Conservation (phyloP, 2,113 vertebrate species). For the Hiodon alosoides region DNA sequence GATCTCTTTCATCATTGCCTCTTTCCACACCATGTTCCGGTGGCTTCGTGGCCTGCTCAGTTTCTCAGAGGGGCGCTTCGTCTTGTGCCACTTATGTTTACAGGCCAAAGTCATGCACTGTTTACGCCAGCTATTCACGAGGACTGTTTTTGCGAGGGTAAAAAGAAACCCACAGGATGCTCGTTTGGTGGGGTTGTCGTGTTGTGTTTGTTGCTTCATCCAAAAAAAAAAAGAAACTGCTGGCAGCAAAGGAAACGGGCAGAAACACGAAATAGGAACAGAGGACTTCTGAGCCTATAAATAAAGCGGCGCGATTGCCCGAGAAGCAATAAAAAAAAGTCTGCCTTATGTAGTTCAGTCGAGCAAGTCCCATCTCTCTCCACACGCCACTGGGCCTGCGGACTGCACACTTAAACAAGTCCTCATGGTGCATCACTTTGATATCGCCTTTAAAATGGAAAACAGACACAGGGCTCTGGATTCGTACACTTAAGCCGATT, state of each 20-base stretch:
- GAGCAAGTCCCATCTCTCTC: background rate
- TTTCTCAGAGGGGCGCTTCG: too few species aligned
- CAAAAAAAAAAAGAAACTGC: background rate
- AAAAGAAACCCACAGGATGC: too few species aligned
- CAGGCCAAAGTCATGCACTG: background rate
- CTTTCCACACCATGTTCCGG: background rate
- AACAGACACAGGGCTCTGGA: background rate
- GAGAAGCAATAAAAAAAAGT: background rate
- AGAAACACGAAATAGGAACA: background rate
- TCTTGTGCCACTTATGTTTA: too few species aligned
- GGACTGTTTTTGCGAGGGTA: too few species aligned
- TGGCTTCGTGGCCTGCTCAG: too few species aligned
- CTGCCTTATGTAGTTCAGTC: background rate
- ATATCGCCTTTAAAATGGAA: constrained; percentile 5
- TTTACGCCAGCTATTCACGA: background rate
- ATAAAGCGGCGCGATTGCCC: background rate
- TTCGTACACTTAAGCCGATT: too few species aligned
- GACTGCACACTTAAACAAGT: background rate
- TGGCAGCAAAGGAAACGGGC: background rate
- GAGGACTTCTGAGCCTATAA: background rate
- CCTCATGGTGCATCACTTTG: background rate
- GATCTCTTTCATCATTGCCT: background rate
- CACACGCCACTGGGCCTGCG: background rate
- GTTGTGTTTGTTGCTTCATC: background rate
- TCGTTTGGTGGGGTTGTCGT: background rate